Evolutionary conservation across 2,888 invertebrate species (phyloP), one percentile per base, ranked within the genome.

Genomic region (Cetonia aurata): DNA sequence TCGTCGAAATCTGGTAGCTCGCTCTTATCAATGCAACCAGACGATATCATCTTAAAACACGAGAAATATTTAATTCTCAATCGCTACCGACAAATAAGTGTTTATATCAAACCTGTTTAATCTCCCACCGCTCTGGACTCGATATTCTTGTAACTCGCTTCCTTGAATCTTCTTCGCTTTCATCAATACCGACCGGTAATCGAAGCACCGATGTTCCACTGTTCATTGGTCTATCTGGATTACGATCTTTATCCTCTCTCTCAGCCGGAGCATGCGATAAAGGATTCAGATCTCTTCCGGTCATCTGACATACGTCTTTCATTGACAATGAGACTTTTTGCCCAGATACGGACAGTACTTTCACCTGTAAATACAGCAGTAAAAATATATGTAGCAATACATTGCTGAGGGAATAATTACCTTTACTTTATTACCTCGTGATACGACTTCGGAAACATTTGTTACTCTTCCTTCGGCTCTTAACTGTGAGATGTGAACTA

Each of bases 1-100:
- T 96, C 98, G 82, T 99, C 99, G 83, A 98, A 99, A 82, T 99
- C 98, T 0, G 99, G 99, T 72, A 98, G 84, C 82, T 99, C 98
- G 76, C 95, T 95, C 80, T 95, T 93, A 81, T 96, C 96, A 71
- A 97, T 92, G 46, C 95, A 95, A 37, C 93, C 95, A 0, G 96
- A 71, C 1, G 71, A 71, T 33, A 71, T 71, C 71, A 71, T 71
- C 69, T 69, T 41, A n/a, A 42, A 53, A 69, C 25, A 9, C 31
- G n/a, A 57, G 69, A 48, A 19, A 25, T 48, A 42, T 15, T 41
- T 52, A 72, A 65, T 25, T 3, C 25, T 25, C 25, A 25, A 25
- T 25, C 4, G 4, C 25, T 25, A 48, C 4, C n/a, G 48, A 48
- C 15, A 67, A 25, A 67, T 44, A 17, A 67, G 37, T 67, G 15